Percentiles rank a stretch among this genome's conserved stretches.
phyloP scores from a whole-genome alignment of 2,797 vertebrate species.

The Nasua narica region DNA sequence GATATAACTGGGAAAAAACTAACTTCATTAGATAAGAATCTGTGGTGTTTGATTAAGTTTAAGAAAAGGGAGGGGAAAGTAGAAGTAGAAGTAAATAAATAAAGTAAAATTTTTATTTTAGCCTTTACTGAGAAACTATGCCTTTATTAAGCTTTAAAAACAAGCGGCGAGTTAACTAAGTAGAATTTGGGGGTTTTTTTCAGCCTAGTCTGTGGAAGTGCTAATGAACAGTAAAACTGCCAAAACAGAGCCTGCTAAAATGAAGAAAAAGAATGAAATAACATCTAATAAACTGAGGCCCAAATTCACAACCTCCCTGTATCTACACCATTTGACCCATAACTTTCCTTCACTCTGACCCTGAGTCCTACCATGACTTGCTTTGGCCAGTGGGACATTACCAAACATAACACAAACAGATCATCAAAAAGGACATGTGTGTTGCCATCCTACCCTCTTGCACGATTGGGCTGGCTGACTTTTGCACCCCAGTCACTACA shows the following conservation, averaged over 20 bases:
- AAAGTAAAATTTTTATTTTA: slow-evolving; percentile 6
- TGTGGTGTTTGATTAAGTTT: background rate
- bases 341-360: background rate
- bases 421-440: background rate
- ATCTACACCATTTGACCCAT: background rate
- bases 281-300: background rate
- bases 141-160: background rate
- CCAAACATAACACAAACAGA: background rate
- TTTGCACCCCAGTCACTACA: background rate
- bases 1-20: background rate
- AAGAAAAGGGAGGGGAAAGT: background rate
- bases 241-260: background rate
- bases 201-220: background rate
- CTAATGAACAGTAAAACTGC: background rate
- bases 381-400: background rate
- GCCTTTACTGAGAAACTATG: background rate
- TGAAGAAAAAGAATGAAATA: background rate
- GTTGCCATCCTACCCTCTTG: background rate
- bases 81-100: background rate
- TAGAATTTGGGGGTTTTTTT: background rate
- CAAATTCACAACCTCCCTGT: background rate
- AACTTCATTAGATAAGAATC: background rate
- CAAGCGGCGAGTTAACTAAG: background rate
- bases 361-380: background rate
- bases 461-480: background rate